These are phyloP conservation scores for Lasioglossum morio DNA, from an alignment of 2,888 invertebrate species.

Conservation along the genomic window DNA sequence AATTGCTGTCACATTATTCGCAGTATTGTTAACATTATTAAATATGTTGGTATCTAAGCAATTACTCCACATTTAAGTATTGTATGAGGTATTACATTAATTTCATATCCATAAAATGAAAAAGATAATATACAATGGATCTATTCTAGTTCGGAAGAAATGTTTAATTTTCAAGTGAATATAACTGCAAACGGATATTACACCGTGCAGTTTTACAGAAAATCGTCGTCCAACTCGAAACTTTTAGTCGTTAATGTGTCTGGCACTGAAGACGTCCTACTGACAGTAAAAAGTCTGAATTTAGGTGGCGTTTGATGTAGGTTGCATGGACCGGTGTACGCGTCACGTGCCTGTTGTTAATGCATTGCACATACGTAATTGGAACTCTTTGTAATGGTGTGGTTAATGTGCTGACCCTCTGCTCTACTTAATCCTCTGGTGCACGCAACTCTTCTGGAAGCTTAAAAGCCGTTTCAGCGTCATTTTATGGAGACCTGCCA, in stretches of 20 bases:
- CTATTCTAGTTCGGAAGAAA: too few relatives aligned
- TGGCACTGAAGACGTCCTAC: background rate
- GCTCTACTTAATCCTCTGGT: slow-evolving; percentile 9
- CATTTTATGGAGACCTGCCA: slow-evolving; percentile 12
- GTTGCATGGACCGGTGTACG: background rate
- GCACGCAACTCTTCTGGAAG: slow-evolving; percentile 4
- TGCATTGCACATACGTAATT: slow-evolving; percentile 1
- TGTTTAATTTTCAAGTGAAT: too few relatives aligned
- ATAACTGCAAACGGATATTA: background rate
- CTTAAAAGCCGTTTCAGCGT: slow-evolving; percentile 12
- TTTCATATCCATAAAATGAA: too few relatives aligned
- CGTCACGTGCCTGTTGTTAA: slow-evolving; percentile 5
- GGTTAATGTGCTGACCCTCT: slow-evolving; percentile 8
- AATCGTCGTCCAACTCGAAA: background rate
- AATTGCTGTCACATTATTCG: too few relatives aligned
- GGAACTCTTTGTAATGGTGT: slow-evolving; percentile 6
- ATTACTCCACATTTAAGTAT: too few relatives aligned
- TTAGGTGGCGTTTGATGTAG: background rate
- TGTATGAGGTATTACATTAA: too few relatives aligned
- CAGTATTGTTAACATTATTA: too few relatives aligned
- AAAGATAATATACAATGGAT: too few relatives aligned
- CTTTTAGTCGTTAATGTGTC: background rate
- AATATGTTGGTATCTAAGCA: too few relatives aligned
- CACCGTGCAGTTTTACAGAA: background rate
- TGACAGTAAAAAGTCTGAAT: background rate